phyloP scores from a whole-genome alignment of 2,797 vertebrate genomes.

The Pristis pectinata region DNA sequence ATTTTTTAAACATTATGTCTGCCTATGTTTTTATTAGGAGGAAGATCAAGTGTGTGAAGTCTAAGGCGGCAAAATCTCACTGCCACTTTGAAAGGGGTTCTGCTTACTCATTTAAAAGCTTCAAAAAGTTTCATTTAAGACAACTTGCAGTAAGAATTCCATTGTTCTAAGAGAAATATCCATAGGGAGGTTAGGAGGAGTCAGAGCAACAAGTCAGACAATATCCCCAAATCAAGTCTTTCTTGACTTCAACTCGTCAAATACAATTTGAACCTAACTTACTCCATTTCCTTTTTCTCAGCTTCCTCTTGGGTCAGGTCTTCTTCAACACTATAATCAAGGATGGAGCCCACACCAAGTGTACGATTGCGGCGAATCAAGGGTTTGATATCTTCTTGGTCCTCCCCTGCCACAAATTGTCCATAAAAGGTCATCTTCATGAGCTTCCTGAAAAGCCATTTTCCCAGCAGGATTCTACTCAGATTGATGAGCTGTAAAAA shows the following conservation, averaged over 20 bases:
- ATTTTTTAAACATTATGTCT: background rate
- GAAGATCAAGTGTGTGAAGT: background rate
- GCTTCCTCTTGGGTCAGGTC: constrained; percentile 76
- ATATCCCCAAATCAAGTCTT: background rate
- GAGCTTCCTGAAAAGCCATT: constrained; percentile 68
- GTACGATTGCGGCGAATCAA: constrained; percentile 70
- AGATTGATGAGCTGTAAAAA: constrained; percentile 68
- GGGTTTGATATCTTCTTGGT: constrained; percentile 82
- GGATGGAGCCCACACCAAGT: constrained; percentile 81
- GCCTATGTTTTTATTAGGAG: background rate
- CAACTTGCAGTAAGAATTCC: background rate
- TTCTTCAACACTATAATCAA: constrained; percentile 88
- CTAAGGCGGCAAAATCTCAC: background rate
- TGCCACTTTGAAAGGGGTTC: background rate
- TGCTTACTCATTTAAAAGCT: background rate
- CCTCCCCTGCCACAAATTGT: constrained; percentile 88
- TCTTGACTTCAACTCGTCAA: background rate
- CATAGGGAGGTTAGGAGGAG: background rate
- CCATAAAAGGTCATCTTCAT: constrained; percentile 98
- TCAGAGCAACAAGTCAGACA: background rate
- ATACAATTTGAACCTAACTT: constrained; percentile 48
- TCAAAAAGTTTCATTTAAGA: background rate
- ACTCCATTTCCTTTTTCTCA: constrained; percentile 76
- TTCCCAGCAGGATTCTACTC: constrained; percentile 68
- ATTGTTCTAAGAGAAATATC: background rate